phyloP scores from a whole-genome alignment of 1,140 invertebrate species.

The Hylyphantes graminicola region DNA sequence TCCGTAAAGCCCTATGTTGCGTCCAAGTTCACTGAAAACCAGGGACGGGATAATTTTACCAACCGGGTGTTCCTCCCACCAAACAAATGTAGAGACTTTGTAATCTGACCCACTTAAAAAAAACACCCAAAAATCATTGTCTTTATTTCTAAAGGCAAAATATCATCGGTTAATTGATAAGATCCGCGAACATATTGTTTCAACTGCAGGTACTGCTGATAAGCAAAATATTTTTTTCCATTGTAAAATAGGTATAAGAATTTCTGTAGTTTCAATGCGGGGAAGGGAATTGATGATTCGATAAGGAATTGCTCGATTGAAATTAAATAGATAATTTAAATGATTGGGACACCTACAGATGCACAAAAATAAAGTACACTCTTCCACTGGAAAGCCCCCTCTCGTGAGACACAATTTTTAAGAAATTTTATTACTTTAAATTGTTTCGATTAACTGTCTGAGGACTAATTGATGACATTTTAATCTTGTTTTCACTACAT shows the following conservation, averaged over 20 bases:
- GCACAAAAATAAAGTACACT: no score
- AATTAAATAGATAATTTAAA: no score
- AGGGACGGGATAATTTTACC: background rate
- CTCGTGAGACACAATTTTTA: no score
- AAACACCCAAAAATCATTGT: constrained; percentile 8
- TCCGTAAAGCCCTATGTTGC: no score
- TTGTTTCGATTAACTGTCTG: no score
- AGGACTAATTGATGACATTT: no score
- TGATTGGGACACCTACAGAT: no score
- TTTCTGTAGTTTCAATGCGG: background rate
- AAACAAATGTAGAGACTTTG: constrained; percentile 29
- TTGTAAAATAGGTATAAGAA: background rate
- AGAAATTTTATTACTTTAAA: no score
- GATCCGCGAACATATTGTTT: constrained; percentile 17
- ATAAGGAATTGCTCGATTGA: background rate
- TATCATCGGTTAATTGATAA: constrained; percentile 19
- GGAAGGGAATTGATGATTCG: background rate
- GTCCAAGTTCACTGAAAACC: no score
- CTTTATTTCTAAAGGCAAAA: constrained; percentile 19
- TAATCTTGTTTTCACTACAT: no score
- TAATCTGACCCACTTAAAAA: constrained; percentile 23
- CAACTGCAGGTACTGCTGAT: background rate
- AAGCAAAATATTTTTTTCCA: constrained; percentile 1
- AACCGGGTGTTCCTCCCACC: constrained; percentile 26
- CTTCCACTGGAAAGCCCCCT: no score